Conservation (phyloP, 2,797 vertebrate species). For the Molossus alvarezi region DNA sequence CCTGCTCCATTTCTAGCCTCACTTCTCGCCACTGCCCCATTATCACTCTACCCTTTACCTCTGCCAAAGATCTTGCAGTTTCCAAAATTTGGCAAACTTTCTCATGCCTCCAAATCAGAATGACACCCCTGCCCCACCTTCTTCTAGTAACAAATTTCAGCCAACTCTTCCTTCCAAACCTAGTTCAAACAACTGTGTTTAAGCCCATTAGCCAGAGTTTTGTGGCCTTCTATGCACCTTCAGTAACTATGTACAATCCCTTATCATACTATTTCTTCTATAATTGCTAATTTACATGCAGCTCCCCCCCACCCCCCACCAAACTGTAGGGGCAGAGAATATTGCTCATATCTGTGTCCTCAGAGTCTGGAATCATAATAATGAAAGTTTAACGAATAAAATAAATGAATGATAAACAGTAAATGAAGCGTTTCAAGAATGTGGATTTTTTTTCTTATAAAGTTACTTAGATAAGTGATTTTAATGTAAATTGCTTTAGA, state of each 20-base stretch:
- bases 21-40: neutral
- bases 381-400: slow-evolving; percentile 32
- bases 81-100: neutral
- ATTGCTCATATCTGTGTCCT: neutral
- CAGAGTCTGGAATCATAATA: slow-evolving; percentile 12
- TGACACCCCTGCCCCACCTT: neutral
- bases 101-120: neutral
- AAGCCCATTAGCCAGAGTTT: neutral
- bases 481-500: slow-evolving; percentile 51
- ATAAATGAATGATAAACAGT: neutral
- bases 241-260: neutral
- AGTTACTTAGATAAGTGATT: neutral
- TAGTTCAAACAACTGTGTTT: slow-evolving; percentile 5
- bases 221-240: neutral
- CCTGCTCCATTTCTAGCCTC: neutral
- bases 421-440: neutral
- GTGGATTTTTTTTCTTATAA: neutral
- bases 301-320: neutral
- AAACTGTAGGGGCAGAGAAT: slow-evolving; percentile 26
- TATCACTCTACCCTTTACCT: neutral
- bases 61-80: neutral
- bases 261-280: neutral
- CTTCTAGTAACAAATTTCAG: neutral
- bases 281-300: neutral
- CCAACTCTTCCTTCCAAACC: neutral